Conservation (phyloP, 2,888 invertebrate genomes). For the Drosophila nigritarsus region DNA sequence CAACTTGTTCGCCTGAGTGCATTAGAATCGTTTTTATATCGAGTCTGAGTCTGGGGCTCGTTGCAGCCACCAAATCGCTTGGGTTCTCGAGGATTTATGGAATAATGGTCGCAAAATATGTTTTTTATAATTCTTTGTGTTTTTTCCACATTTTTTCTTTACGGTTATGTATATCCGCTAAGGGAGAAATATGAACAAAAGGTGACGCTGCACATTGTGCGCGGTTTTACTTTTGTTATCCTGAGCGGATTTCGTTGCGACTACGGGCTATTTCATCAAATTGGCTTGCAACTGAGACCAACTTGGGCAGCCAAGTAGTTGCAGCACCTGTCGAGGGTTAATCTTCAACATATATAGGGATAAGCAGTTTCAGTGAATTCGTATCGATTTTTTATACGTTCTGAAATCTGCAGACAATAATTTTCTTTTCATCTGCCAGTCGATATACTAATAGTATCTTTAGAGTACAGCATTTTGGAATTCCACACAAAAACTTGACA, state of each 20-base stretch:
- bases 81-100: constrained; percentile 68
- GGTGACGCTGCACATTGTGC: constrained; percentile 45
- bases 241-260: constrained; percentile 58
- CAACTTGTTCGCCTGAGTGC: constrained; percentile 74
- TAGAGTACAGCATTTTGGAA: neutral
- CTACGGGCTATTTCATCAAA: constrained; percentile 57
- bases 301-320: constrained; percentile 16
- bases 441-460: neutral
- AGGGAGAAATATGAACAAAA: constrained; percentile 51
- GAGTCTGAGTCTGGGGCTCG: constrained; percentile 29
- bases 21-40: constrained; percentile 70
- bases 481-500: too few relatives aligned
- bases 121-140: constrained; percentile 48
- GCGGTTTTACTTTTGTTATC: constrained; percentile 35
- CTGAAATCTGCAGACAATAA: neutral
- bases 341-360: constrained; percentile 10
- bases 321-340: constrained; percentile 52
- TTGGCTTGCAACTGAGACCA: constrained; percentile 49
- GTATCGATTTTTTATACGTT: neutral
- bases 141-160: constrained; percentile 25
- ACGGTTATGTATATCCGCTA: constrained; percentile 27
- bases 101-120: constrained; percentile 67
- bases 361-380: constrained; percentile 3
- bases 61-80: constrained; percentile 25
- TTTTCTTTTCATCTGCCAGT: neutral